Conservation (phyloP, 1,140 invertebrate genomes). For the Drosophila orosa region DNA sequence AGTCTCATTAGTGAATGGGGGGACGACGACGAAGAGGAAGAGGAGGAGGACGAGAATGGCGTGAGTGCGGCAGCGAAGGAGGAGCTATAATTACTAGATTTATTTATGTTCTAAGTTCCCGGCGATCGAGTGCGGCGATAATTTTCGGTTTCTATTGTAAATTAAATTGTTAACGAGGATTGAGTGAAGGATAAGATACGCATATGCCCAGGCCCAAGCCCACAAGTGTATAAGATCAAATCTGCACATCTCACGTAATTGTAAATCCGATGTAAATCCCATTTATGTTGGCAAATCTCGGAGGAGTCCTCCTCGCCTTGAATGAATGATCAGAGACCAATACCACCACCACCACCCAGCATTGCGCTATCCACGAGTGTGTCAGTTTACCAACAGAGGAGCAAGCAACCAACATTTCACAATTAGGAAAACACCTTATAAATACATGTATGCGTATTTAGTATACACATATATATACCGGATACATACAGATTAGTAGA, state of each 20-base stretch:
- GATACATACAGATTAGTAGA: slow-evolving; percentile 29
- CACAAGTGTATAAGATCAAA: slow-evolving; percentile 48
- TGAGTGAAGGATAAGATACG: slow-evolving; percentile 24
- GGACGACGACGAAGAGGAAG: slow-evolving; percentile 78
- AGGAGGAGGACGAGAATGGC: slow-evolving; percentile 75
- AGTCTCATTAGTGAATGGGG: slow-evolving; percentile 82
- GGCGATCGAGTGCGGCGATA: slow-evolving; percentile 30
- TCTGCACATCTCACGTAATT: slow-evolving; percentile 42
- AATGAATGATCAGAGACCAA: slow-evolving; percentile 47
- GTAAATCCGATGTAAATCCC: slow-evolving; percentile 22
- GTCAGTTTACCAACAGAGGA: slow-evolving; percentile 36
- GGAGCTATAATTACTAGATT: slow-evolving; percentile 79
- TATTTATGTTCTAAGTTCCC: slow-evolving; percentile 81
- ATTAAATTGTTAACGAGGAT: slow-evolving; percentile 62
- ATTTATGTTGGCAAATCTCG: slow-evolving; percentile 3
- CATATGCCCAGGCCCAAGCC: slow-evolving; percentile 14
- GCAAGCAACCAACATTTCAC: slow-evolving; percentile 46
- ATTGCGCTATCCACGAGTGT: slow-evolving; percentile 21
- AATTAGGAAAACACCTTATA: slow-evolving; percentile 44
- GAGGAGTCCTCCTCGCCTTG: not conserved
- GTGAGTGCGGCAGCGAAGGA: slow-evolving; percentile 71
- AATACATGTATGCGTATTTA: slow-evolving; percentile 43
- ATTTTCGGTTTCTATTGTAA: slow-evolving; percentile 77
- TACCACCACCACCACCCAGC: slow-evolving; percentile 19
- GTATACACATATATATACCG: slow-evolving; percentile 39